Percentiles rank a stretch among this genome's conserved stretches.
These are phyloP conservation scores for Heliocidaris erythrogramma DNA, from an alignment of 35 echinoderm and acorn worm genomes.

Conservation along the genomic window DNA sequence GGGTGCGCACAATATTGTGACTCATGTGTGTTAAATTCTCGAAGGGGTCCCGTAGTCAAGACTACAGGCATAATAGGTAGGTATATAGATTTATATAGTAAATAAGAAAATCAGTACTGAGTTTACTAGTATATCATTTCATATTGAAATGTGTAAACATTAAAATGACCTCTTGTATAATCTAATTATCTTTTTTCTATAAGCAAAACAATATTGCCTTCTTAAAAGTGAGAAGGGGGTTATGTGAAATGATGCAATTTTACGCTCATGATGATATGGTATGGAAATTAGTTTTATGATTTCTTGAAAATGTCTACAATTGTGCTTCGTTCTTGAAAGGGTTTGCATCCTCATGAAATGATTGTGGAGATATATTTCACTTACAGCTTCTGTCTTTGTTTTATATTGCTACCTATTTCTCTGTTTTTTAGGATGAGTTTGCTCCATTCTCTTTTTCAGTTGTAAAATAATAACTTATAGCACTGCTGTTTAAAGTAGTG, in stretches of 20 bases:
- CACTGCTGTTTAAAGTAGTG: not conserved
- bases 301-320: too few relatives aligned
- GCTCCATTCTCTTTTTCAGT: not conserved
- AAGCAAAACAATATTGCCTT: not conserved
- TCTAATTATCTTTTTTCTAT: too few relatives aligned
- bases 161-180: too few relatives aligned
- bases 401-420: not conserved
- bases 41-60: too few relatives aligned
- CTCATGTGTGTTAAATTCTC: too few relatives aligned
- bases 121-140: not conserved
- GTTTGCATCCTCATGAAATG: not conserved
- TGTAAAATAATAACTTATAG: not conserved
- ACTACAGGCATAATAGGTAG: too few relatives aligned
- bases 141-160: not conserved
- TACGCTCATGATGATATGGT: not conserved
- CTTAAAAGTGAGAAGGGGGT: not conserved
- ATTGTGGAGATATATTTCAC: not conserved
- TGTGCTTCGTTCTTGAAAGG: too few relatives aligned
- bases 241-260: not conserved
- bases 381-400: not conserved
- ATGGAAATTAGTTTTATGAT: too few relatives aligned
- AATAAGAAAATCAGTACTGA: too few relatives aligned
- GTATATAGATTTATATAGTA: too few relatives aligned
- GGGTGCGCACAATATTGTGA: too few relatives aligned
- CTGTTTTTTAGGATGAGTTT: not conserved